Percentiles rank a stretch among this genome's conserved stretches.
phyloP scores from a whole-genome alignment of 2,888 invertebrate genomes.

The Empis stercorea region DNA sequence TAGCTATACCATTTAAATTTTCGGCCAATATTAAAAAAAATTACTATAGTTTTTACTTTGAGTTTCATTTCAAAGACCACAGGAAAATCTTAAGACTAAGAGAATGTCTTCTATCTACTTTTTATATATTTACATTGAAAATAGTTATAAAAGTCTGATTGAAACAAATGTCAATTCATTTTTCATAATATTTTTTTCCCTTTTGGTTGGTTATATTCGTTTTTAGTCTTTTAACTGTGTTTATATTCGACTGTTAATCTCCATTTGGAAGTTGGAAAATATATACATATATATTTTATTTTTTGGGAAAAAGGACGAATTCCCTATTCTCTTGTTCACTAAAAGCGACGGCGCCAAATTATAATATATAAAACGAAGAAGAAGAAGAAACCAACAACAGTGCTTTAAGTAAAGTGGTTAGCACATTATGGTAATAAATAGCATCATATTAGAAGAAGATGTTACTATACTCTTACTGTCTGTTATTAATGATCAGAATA shows the following conservation, averaged over 20 bases:
- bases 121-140: too few species aligned
- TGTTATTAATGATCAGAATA: too few species aligned
- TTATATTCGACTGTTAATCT: background rate
- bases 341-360: constrained; percentile 13
- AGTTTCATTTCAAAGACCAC: too few species aligned
- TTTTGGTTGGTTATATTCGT: background rate
- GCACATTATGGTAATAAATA: constrained; percentile 14
- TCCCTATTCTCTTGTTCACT: background rate
- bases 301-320: too few species aligned
- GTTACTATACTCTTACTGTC: constrained; percentile 9
- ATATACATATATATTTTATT: too few species aligned
- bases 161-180: constrained; percentile 13
- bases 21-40: too few species aligned
- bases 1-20: too few species aligned
- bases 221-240: background rate
- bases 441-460: constrained; percentile 13
- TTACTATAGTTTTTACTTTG: too few species aligned
- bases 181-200: constrained; percentile 10
- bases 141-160: constrained; percentile 6
- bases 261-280: too few species aligned
- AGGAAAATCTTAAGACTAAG: too few species aligned
- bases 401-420: constrained; percentile 13
- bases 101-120: too few species aligned
- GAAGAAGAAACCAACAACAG: too few species aligned
- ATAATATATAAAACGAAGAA: background rate